phyloP scores from a whole-genome alignment of 2,797 vertebrate genomes.

The Melanotaenia pygmaea region DNA sequence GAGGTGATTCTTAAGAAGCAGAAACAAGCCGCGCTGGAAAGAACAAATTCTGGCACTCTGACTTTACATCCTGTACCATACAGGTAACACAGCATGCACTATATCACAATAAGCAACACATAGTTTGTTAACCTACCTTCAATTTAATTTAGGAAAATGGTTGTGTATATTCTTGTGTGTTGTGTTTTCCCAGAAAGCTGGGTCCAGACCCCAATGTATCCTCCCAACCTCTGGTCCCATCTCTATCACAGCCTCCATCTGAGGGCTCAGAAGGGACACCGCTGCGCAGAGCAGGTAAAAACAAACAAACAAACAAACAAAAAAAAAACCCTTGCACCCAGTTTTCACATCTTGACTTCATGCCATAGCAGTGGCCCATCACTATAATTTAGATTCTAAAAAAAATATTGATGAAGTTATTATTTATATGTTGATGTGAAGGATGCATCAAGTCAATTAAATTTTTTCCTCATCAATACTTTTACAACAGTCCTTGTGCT shows the following conservation, averaged over 20 bases:
- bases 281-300: constrained; percentile 89
- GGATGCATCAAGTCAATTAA: neutral
- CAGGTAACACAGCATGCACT: constrained; percentile 79
- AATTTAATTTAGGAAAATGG: neutral
- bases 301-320: neutral
- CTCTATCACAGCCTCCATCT: constrained; percentile 78
- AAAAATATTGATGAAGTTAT: neutral
- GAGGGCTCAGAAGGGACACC: constrained; percentile 89
- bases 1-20: constrained; percentile 96
- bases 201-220: constrained; percentile 85
- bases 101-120: neutral
- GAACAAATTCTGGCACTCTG: constrained; percentile 83
- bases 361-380: neutral
- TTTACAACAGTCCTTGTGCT: neutral
- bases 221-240: constrained; percentile 82
- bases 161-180: constrained; percentile 23
- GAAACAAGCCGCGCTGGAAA: constrained; percentile 90
- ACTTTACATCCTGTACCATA: constrained; percentile 83
- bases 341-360: neutral
- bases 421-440: neutral
- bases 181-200: constrained; percentile 81
- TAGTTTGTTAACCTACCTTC: neutral
- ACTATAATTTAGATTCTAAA: neutral
- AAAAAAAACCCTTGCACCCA: neutral
- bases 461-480: neutral